Base-by-base conservation (phyloP, 2,888 invertebrate genomes). In the Creontiades dilutus region DNA sequence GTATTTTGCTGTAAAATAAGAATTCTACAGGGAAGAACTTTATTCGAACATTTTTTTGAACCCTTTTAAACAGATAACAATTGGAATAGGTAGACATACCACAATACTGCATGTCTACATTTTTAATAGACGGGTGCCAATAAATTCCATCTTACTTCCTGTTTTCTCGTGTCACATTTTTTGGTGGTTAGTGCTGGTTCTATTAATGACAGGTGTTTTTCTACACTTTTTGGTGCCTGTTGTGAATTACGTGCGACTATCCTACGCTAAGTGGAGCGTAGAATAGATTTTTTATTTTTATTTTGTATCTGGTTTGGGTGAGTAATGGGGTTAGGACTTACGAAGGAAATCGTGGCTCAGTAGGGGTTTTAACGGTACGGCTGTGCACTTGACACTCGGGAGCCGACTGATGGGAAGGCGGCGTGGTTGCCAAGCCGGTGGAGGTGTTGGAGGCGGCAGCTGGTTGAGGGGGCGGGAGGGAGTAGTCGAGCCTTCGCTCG, bases 351-450 rank as follows among this genome's bases (percentile, higher is more conserved):
- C 52, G 82, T 27, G 82, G 82, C 27, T 27, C 27, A n/a, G 14
- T 27, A 19, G 47, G 23, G 48, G 52, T n/a, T 82, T 82, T 27
- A 23, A 48, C 23, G 48, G 9, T 82, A 82, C 82, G 82, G 82
- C 82, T 52, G 82, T 82, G 82, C 82, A 82, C 82, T 82, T 52
- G 48, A 82, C 47, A 82, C 82, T 82, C 82, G 82, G 52, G 82
- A 82, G 82, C 82, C 82, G 82, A 86, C 68, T 86, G 68, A 86
- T 16, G 68, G 52, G 61, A 57, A 86, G 37, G 86, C 86, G 27
- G 61, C 86, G 68, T 61, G 80, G 48, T 80, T 80, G 27, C 68
- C 68, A 68, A 68, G 68, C 68, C 68, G 68, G 68, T 68, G 19
- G 68, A 68, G 68, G 52, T 82, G 13, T 11, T 16, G 82, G 52